Evolutionary conservation across 2,113 vertebrate species (phyloP).

Genomic region (Centrocercus urophasianus): DNA sequence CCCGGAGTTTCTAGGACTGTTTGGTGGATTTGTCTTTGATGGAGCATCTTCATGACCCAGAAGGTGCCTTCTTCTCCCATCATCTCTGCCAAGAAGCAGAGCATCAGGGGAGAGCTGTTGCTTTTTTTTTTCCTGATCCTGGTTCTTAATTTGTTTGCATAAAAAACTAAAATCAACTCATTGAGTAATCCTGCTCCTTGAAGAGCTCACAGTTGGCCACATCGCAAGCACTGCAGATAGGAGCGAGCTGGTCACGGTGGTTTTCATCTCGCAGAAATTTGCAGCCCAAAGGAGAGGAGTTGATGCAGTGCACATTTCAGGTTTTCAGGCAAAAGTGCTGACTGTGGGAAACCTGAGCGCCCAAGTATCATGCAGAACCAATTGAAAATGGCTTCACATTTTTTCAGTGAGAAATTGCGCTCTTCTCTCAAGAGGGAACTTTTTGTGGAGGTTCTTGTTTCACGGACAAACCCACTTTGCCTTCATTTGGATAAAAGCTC

Average conservation of each 20-base stretch:
- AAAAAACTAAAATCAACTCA: neutral
- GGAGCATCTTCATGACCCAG: neutral
- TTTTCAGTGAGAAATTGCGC: neutral
- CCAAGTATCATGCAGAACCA: fast-evolving
- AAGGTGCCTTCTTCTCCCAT: neutral
- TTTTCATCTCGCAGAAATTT: neutral
- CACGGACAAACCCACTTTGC: neutral
- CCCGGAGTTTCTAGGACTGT: neutral
- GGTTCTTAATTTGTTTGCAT: neutral
- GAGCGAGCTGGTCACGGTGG: neutral
- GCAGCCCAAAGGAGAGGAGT: neutral
- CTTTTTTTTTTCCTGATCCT: neutral
- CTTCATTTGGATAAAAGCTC: neutral
- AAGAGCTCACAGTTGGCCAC: neutral
- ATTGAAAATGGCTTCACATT: neutral
- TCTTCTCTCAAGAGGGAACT: neutral
- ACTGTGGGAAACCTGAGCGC: neutral
- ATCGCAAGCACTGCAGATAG: neutral
- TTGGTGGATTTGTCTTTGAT: neutral
- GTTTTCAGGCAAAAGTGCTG: neutral
- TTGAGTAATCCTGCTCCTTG: fast-evolving
- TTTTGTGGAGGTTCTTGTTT: neutral
- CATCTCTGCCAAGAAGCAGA: neutral
- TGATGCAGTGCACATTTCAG: neutral
- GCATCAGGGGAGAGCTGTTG: neutral